Evolutionary conservation across 2,113 vertebrate genomes (phyloP).

Genomic region (Thermophis baileyi): DNA sequence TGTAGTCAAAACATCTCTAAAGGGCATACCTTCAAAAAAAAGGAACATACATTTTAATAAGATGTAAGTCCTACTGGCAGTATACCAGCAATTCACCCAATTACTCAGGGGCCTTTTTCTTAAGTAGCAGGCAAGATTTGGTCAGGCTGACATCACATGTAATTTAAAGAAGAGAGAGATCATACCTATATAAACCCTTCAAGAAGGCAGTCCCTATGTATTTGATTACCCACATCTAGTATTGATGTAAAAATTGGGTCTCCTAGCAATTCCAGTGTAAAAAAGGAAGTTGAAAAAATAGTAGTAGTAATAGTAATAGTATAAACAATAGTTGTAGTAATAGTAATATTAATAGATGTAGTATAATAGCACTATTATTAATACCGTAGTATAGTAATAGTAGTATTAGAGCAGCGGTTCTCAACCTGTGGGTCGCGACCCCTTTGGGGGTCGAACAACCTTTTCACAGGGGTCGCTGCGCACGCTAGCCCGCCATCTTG

Average conservation of each 20-base stretch:
- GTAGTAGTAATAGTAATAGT: neutral
- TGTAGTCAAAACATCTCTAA: neutral
- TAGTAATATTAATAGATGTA: neutral
- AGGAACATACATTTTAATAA: neutral
- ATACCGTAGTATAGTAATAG: neutral
- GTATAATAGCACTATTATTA: neutral
- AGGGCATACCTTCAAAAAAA: neutral
- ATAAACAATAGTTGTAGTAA: neutral
- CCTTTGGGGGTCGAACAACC: no score
- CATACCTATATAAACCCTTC: neutral
- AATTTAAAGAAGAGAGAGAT: no score
- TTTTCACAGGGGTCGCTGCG: no score
- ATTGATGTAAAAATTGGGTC: neutral
- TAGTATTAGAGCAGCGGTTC: no score
- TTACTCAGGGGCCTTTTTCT: neutral
- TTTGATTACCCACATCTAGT: neutral
- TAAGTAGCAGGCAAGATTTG: neutral
- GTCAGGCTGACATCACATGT: neutral
- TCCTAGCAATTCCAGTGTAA: neutral
- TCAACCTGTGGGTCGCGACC: no score
- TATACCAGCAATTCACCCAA: no score
- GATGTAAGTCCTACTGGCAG: neutral
- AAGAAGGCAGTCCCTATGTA: neutral
- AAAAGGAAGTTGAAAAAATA: neutral
- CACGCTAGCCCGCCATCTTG: no score